Base-by-base conservation (phyloP, 2,888 invertebrate species). In the Macrophya alboannulata region DNA sequence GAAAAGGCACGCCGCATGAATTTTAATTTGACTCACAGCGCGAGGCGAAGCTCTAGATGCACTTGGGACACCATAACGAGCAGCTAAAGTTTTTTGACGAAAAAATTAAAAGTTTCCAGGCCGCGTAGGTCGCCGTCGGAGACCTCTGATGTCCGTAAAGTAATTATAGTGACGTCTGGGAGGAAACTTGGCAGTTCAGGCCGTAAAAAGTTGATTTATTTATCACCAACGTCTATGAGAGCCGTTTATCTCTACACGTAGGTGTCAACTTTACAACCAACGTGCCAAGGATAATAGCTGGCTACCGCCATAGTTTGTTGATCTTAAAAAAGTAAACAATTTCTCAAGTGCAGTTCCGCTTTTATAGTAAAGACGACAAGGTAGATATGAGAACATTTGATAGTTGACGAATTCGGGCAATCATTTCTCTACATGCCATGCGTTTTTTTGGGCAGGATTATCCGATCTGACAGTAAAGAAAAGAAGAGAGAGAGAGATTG, bases 1-100 rank as follows among this genome's bases (percentile, higher is more conserved):
- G 90, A 90, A 91, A 92, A 92, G 91, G 90, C 90, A 91, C 91
- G 89, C 87, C 89, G 87, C 91, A 92, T 92, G 92, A 92, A 92
- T 92, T 91, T 92, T 92, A 91, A 92, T 92, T 92, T 90, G 86
- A 88, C 90, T 89, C 89, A 62, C 40, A 62, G 81, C 59, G 40
- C 43, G 59, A 31, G 62, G 81, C 86, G 84, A 84, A 86, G 86
- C 72, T 31, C 85, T 76, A 74, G 85, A 72, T 87, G 88, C 83
- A 83, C 71, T 83, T 83, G 89, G 86, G 89, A 90, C 90, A 89
- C 88, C 88, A 89, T 91, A 92, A 92, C 90, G 90, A 91, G 91
- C 89, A 87, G 89, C 89, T 89, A 89, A 91, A 92, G 91, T 92
- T 92, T 92, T 92, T 90, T 89, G 90, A 91, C 90, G 90, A 91